These are phyloP conservation scores for Lutjanus campechanus DNA, from an alignment of 2,797 vertebrate species.

Conservation along the genomic window DNA sequence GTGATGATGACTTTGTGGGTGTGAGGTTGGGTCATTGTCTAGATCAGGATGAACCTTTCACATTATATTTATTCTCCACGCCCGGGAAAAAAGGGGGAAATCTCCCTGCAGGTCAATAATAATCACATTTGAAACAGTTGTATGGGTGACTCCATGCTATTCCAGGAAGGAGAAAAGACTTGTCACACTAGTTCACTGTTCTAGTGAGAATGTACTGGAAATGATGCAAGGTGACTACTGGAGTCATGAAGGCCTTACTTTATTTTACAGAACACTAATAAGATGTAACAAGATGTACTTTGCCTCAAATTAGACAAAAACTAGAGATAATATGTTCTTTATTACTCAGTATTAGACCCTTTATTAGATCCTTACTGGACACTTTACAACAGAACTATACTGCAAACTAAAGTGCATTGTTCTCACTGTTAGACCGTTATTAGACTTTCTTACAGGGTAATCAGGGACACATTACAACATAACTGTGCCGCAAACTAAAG, in stretches of 20 bases:
- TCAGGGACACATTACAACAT: too few species aligned
- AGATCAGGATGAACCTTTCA: slow-evolving; percentile 3
- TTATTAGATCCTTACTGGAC: too few species aligned
- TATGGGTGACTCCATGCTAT: neutral
- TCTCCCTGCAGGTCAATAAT: slow-evolving; percentile 7
- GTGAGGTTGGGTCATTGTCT: slow-evolving; percentile 11
- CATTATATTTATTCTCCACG: slow-evolving; percentile 6
- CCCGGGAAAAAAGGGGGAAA: slow-evolving; percentile 23
- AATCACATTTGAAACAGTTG: slow-evolving; percentile 28
- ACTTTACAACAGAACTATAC: too few species aligned
- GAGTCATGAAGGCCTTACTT: neutral
- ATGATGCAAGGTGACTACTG: neutral
- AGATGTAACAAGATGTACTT: too few species aligned
- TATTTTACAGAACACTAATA: too few species aligned
- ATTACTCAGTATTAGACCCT: too few species aligned
- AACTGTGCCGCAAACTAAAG: too few species aligned
- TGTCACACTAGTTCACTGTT: slow-evolving; percentile 20
- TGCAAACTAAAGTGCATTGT: too few species aligned
- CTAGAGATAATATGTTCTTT: too few species aligned
- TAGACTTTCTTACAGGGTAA: too few species aligned
- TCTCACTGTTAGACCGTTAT: too few species aligned
- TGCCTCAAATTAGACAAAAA: too few species aligned
- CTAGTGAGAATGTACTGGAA: neutral
- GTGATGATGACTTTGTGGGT: slow-evolving; percentile 25
- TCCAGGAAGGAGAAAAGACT: neutral